Conservation (phyloP, 2,797 vertebrate species). For the Eulemur coronatus region DNA sequence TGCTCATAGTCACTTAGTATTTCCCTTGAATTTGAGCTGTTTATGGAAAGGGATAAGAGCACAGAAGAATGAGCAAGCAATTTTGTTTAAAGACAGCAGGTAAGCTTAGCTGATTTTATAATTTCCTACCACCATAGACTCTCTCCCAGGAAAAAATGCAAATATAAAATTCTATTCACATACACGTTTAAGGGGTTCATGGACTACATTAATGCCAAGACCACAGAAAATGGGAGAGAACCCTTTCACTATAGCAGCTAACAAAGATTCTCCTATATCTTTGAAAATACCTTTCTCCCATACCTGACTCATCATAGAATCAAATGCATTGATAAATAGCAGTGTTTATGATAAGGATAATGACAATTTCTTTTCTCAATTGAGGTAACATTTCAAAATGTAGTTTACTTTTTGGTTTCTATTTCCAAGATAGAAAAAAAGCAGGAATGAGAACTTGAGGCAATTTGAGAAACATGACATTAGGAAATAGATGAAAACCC, state of each 20-base stretch:
- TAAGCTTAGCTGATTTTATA: not conserved
- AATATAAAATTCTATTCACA: not conserved
- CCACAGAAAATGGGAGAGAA: not conserved
- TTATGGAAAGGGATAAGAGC: not conserved
- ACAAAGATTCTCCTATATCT: not conserved
- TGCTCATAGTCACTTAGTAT: not conserved
- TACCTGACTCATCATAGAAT: not conserved
- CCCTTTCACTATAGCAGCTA: not conserved
- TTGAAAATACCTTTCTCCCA: not conserved
- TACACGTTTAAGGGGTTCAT: not conserved
- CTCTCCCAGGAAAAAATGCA: not conserved
- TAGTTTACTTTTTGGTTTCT: constrained; percentile 13
- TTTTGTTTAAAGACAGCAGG: not conserved
- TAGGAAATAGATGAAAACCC: constrained; percentile 1
- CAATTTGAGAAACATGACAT: constrained; percentile 48
- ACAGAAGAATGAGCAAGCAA: not conserved
- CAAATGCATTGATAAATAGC: not conserved
- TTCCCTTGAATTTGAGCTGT: not conserved
- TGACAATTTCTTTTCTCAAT: not conserved
- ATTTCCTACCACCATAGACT: not conserved
- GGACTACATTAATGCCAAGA: not conserved
- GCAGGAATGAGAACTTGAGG: not conserved
- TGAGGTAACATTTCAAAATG: constrained; percentile 15
- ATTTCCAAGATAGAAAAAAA: constrained; percentile 3
- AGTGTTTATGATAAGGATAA: not conserved